Evolutionary conservation across 2,888 invertebrate genomes (phyloP), one percentile per base, ranked within the genome.

Genomic region (Euplexia lucipara): DNA sequence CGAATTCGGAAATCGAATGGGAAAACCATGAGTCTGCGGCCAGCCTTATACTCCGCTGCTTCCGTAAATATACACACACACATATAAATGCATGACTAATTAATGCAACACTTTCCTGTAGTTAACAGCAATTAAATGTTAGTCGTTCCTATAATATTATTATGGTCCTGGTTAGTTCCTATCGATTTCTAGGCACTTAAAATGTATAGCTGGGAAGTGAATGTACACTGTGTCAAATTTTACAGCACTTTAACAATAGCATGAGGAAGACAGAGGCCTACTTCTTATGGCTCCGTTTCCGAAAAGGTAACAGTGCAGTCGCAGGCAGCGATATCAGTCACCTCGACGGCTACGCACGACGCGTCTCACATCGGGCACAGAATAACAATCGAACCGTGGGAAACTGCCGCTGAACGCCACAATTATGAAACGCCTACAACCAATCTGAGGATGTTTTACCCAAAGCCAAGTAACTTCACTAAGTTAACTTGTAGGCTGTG

Each of bases 361-460:
- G 86, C 85, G 75, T 57, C 78, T 75, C 86, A 77, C 79, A 78
- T 88, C 87, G 83, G 86, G 83, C 84, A 84, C 88, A 78, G 91
- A 92, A 93, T 92, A 92, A 94, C 92, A 95, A 95, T 93, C 84
- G 86, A 85, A 85, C 87, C 94, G 93, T 95, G 94, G 91, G 94
- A 94, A 94, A 89, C 75, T 73, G 84, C 83, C 80, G 82, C 83
- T 88, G 89, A 91, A 87, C 88, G 85, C 83, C 83, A 88, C 88
- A 85, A 87, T 91, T 91, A 91, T 90, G 90, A 91, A 92, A 91
- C 88, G 79, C 83, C 86, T 85, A 87, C 86, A 44, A 60, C 78
- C 83, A 84, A 85, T 83, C 83, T 79, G 83, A 88, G 84, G 89
- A 90, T 85, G 83, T 85, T 88, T 85, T 86, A 85, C 82, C 84